Evolutionary conservation across 2,888 invertebrate species (phyloP), one percentile per base, ranked within the genome.

Genomic region (Microctonus aethiopoides): DNA sequence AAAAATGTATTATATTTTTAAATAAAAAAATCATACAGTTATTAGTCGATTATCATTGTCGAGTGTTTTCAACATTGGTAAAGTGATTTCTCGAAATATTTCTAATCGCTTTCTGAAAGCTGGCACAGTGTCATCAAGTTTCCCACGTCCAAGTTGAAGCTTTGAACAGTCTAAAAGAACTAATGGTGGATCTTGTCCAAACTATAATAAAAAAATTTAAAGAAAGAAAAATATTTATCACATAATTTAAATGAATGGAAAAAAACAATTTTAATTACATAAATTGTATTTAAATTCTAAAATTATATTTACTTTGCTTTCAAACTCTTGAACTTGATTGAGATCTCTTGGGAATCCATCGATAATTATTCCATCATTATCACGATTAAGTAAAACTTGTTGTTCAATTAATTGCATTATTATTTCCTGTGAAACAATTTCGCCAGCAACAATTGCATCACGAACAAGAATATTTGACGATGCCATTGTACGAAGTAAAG

Each of bases 331-430:
- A 77, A 95, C 93, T 88, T 99, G 98, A 61, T 92, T 91, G 83
- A 96, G 88, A 81, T 97, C 96, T 68, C 98, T 89, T 0, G 99
- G 99, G 85, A 95, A 99, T 0, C 98, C 98, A 81, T 98, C 98
- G 67, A 99, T 91, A 69, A 99, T 91, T 70, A 98, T 92, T 3
- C 98, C 97, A 51, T 90, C 90, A 0, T 81, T 83, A 59, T 84
- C 80, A 1, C 83, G 81, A 74, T 86, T 83, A 1, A 81, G 59
- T 3, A 82, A 72, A 74, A 94, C 89, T 32, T 94, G 92, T 1
- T 88, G 90, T 70, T 94, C 92, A 61, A 98, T 89, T 54, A 97
- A 87, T 73, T 91, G 91, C 84, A 93, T 89, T 1, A 97, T 92
- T 46, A 94, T 89, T 34, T 95, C 95, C 82, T 93, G 88, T 0